Evolutionary conservation across 2,888 invertebrate genomes (phyloP), one percentile per base, ranked within the genome.

Genomic region (Nemotelus nigrinus): DNA sequence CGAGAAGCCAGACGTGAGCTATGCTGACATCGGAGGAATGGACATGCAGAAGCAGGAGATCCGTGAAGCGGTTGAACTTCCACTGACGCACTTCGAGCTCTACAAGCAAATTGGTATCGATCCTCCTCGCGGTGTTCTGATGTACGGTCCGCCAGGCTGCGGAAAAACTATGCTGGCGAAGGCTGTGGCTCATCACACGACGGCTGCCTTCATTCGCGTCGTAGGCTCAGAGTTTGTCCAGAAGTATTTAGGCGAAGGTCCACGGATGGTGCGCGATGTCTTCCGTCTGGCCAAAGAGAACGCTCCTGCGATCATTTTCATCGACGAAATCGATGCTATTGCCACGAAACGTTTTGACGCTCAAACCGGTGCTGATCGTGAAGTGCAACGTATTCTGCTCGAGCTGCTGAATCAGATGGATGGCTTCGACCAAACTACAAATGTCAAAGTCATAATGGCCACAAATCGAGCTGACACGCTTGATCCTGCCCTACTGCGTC

Each of bases 21-120:
- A 99, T 87, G 92, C 95, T 3, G 99, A 99, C 85, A 99, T 99
- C 84, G 99, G 99, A 87, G 99, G 99, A 53, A 96, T 99, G 95
- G 99, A 99, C 87, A 97, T 99, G 90, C 99, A 99, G 87, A 99
- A 99, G 84, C 99, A 99, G 85, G 99, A 99, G 88, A 99, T 99
- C 82, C 90, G 98, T 76, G 99, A 99, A 88, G 99, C 99, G 3
- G 99, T 99, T 0, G 99, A 99, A 86, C 88, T 99, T 79, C 99
- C 99, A 0, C 89, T 99, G 39, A 99, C 99, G 39, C 99, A 99
- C 86, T 98, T 98, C 84, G 99, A 99, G 87, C 89, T 99, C 60
- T 99, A 99, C 88, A 94, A 99, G 86, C 99, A 99, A 89, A 96
- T 96, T 84, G 99, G 99, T 87, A 99, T 99, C 84, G 99, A 99